These are phyloP conservation scores for Mus musculus DNA, from an alignment of 2,113 vertebrate genomes.

Conservation along the genomic window GRCm39 chr17:54888501-54889000, in stretches of 20 bases:
- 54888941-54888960: neutral
- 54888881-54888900: no score
- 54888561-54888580: no score
- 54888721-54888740: neutral
- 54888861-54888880: neutral
- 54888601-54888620: neutral
- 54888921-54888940: neutral
- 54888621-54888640: neutral
- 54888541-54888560: no score
- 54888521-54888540: no score
- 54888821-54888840: neutral
- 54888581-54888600: neutral
- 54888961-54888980: neutral
- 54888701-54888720: neutral
- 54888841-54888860: no score
- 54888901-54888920: neutral
- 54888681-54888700: neutral
- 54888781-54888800: neutral
- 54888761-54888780: neutral
- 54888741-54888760: no score
- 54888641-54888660: neutral
- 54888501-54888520: no score
- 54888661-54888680: neutral
- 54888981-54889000: neutral
- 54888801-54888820: rapidly evolving